Percentiles rank a stretch among this genome's conserved stretches.
Evolutionary conservation across 2,113 vertebrate genomes (phyloP).

Genomic region (Nycticorax nycticorax): DNA sequence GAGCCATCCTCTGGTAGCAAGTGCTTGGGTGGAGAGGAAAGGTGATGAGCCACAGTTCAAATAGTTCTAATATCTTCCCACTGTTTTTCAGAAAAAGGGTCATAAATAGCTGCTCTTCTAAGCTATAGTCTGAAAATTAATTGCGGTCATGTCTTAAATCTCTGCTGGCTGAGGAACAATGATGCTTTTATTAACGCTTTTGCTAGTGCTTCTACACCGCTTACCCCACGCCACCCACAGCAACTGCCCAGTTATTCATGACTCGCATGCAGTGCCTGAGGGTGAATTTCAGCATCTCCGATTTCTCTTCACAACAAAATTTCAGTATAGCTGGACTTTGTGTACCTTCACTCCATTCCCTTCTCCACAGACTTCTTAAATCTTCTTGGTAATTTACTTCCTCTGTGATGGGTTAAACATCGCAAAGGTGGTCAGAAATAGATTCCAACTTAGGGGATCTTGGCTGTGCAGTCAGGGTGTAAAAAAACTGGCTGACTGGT

Average conservation of each 20-base stretch:
- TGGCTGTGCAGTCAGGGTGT: neutral
- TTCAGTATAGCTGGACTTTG: neutral
- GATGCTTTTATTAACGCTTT: neutral
- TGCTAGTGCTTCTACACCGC: neutral
- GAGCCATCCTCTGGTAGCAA: neutral
- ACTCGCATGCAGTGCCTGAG: neutral
- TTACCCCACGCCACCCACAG: rapidly evolving
- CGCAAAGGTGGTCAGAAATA: neutral
- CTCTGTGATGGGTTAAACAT: neutral
- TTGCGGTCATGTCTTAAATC: neutral
- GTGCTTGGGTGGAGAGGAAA: neutral
- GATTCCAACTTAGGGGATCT: neutral
- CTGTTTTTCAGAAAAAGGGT: neutral
- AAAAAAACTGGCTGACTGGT: neutral
- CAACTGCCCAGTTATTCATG: neutral
- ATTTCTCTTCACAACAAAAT: neutral
- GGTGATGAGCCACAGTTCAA: neutral
- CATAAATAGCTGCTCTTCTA: neutral
- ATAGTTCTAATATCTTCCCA: neutral
- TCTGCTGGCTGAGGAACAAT: neutral
- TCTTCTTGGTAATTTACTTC: neutral
- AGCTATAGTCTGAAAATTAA: neutral
- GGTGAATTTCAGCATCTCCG: neutral
- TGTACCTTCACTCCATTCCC: neutral
- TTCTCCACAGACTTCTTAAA: neutral